Percentiles rank a stretch among this genome's conserved stretches.
Evolutionary conservation across 2,113 vertebrate species (phyloP).

Genomic region (Melanocharis versteri): DNA sequence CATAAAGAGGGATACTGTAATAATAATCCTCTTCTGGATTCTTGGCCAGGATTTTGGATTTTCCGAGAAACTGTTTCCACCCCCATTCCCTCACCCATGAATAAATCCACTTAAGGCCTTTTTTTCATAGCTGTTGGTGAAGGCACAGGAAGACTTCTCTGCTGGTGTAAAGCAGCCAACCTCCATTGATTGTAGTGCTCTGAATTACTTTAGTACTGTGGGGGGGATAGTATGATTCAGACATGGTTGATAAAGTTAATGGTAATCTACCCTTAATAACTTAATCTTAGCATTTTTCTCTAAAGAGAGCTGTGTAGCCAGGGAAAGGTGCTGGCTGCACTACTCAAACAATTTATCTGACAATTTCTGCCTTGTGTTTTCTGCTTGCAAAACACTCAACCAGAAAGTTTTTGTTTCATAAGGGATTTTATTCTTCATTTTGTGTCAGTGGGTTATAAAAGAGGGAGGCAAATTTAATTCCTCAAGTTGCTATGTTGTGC

Average conservation of each 20-base stretch:
- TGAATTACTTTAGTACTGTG: not conserved
- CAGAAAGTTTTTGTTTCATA: not conserved
- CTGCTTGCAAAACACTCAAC: not conserved
- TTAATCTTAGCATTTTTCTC: not conserved
- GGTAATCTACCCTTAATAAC: not conserved
- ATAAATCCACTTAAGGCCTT: not conserved
- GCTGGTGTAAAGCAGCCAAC: not conserved
- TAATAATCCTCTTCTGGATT: constrained; percentile 21
- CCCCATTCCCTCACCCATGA: not conserved
- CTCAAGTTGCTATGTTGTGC: not conserved
- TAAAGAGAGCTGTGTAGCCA: not conserved
- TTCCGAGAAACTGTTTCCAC: not conserved
- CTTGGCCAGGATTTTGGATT: constrained; percentile 39
- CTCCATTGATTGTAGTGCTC: not conserved
- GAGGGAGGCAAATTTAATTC: not conserved
- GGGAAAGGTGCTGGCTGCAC: not conserved
- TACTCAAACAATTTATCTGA: not conserved
- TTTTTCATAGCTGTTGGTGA: not conserved
- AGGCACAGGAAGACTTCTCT: not conserved
- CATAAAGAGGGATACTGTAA: not conserved
- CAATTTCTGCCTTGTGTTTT: not conserved
- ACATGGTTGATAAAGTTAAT: not conserved
- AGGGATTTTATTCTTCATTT: not conserved
- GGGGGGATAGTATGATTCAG: not conserved
- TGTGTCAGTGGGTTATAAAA: not conserved